Base-by-base conservation (phyloP, 2,113 vertebrate species). In the Hemichromis elongatus region DNA sequence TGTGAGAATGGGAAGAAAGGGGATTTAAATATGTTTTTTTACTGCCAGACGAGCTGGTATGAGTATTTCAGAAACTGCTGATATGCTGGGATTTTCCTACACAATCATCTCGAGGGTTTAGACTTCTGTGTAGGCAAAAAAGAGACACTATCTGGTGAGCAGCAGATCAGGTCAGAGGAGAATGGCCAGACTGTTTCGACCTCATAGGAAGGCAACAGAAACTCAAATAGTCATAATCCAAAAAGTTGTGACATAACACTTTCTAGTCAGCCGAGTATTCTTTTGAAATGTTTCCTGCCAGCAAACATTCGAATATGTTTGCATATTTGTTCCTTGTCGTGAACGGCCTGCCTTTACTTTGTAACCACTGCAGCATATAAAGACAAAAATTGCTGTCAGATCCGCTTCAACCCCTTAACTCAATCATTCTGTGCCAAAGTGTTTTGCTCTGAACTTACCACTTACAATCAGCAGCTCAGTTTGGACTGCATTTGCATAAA, bases 401-500 rank as follows among this genome's bases (percentile, higher is more conserved):
- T 50, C 50, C 7, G 11, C 78, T 78, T 68, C 13, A 40, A 50
- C 6, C 9, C 30, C 42, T 79, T 33, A 21, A n/a, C 78, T 84
- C 56, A 16, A 28, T 59, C 18, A 37, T 50, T 47, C 24, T n/a
- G 57, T n/a, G 40, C 35, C 83, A 77, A 81, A 84, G 16, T 19
- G 28, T 79, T 80, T 42, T 53, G 26, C 77, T 42, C 19, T 30
- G 5, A 63, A 57, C 9, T 80, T 13, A 53, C 53, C 68, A 73
- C 79, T 68, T 50, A 83, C 16, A 77, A 52, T 9, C 55, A 56
- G 6, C 9, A 0, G 47, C 47, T 14, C 18, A 19, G 18, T 50
- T 45, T 33, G 47, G 30, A 70, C 14, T 0, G 4, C 4, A 81
- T 90, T 87, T 86, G 70, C 86, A 90, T 86, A 85, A 86, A 91